Percentiles rank a stretch among this genome's conserved stretches.
Conservation (phyloP, 2,797 vertebrate genomes). For the Melanotaenia trifasciata region DNA sequence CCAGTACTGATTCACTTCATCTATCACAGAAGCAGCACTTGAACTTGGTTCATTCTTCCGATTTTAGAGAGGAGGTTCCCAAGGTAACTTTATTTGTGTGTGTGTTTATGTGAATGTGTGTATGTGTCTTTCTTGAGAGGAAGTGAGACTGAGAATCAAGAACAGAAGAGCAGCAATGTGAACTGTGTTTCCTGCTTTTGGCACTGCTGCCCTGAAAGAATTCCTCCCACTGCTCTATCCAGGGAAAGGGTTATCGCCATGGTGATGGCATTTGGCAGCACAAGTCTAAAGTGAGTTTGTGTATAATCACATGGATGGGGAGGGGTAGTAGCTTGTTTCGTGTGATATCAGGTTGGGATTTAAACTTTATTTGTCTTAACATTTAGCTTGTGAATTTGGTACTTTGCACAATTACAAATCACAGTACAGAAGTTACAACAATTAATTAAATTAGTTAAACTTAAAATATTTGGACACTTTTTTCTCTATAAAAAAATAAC, state of each 20-base stretch:
- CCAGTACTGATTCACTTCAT: slow-evolving; percentile 58
- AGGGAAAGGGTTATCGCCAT: slow-evolving; percentile 83
- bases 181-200: slow-evolving; percentile 74
- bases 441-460: neutral
- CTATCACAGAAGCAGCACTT: slow-evolving; percentile 50
- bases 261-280: slow-evolving; percentile 80
- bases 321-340: slow-evolving; percentile 17
- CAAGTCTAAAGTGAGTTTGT: slow-evolving; percentile 56
- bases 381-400: neutral
- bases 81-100: slow-evolving; percentile 40
- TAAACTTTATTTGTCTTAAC: slow-evolving; percentile 34
- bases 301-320: slow-evolving; percentile 40
- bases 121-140: slow-evolving; percentile 58
- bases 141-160: slow-evolving; percentile 69
- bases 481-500: too few relatives aligned
- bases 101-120: slow-evolving; percentile 12
- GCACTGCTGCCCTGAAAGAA: slow-evolving; percentile 68
- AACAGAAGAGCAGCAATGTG: slow-evolving; percentile 56
- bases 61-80: slow-evolving; percentile 33
- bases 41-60: slow-evolving; percentile 29
- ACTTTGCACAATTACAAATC: neutral
- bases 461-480: neutral
- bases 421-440: neutral
- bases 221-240: slow-evolving; percentile 71
- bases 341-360: slow-evolving; percentile 47